Conservation (phyloP, 2,797 vertebrate genomes). For the Orestias chungarensis region DNA sequence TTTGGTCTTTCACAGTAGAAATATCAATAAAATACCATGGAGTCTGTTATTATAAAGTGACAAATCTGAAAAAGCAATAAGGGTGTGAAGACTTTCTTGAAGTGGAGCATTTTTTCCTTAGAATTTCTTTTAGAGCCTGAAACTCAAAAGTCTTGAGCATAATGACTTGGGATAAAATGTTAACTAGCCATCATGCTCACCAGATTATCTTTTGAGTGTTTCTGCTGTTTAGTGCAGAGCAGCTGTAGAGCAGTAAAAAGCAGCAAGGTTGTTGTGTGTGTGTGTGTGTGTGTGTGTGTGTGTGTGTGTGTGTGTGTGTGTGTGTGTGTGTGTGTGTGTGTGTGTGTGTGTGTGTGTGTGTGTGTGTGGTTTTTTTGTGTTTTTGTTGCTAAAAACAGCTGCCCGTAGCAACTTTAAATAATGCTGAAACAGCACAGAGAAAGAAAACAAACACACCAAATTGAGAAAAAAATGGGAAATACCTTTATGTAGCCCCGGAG, state of each 20-base stretch:
- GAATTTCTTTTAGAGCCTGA: not conserved
- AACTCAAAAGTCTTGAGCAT: conserved; percentile 1
- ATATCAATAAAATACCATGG: not conserved
- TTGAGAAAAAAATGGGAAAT: conserved; percentile 13
- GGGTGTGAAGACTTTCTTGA: not conserved
- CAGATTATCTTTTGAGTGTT: not conserved
- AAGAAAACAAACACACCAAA: conserved; percentile 14
- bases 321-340: too few species aligned
- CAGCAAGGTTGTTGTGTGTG: not conserved
- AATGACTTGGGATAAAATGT: not conserved
- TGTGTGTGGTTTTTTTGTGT: too few species aligned
- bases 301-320: too few species aligned
- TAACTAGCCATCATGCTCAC: conserved; percentile 8
- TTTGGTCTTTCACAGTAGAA: not conserved
- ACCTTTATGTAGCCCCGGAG: not conserved
- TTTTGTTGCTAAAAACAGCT: conserved; percentile 17
- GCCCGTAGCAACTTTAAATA: not conserved
- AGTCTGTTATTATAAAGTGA: not conserved
- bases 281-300: too few species aligned
- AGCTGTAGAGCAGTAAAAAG: not conserved
- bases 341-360: too few species aligned
- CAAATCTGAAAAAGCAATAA: not conserved
- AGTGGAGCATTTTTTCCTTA: not conserved
- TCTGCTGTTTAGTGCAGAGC: conserved; percentile 4
- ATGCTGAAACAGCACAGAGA: conserved; percentile 7